Conservation (phyloP, 2,888 invertebrate genomes). For the Thymelicus sylvestris region DNA sequence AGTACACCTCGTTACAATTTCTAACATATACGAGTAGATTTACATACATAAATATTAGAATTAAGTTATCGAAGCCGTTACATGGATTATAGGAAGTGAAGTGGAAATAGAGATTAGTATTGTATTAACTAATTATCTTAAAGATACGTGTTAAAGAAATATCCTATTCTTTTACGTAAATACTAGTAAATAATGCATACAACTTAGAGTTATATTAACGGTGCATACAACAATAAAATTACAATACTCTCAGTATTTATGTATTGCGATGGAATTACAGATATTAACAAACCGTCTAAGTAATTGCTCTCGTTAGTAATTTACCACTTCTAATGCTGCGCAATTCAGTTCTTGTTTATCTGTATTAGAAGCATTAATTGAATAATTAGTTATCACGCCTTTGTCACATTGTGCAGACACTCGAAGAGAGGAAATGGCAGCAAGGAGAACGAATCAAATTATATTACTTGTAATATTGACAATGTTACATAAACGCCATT, state of each 20-base stretch:
- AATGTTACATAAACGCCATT: too few species aligned
- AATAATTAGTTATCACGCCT: conserved; percentile 13
- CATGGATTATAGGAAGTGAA: neutral
- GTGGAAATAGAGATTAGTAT: neutral
- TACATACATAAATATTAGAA: too few species aligned
- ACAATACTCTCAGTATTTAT: neutral
- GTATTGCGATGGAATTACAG: conserved; percentile 14
- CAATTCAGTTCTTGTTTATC: conserved; percentile 21
- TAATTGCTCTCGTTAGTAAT: conserved; percentile 13
- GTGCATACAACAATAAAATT: neutral
- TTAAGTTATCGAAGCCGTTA: neutral
- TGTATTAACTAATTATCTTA: neutral
- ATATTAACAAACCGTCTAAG: conserved; percentile 12
- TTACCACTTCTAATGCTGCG: conserved; percentile 23
- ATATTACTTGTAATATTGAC: neutral
- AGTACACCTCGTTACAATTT: too few species aligned
- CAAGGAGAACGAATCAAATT: neutral
- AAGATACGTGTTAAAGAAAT: conserved; percentile 1
- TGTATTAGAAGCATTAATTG: conserved; percentile 17
- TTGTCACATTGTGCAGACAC: neutral
- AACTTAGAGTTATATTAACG: neutral
- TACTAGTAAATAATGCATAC: neutral
- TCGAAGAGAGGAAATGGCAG: neutral
- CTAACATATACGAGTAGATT: too few species aligned
- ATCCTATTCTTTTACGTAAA: neutral